phyloP scores from a whole-genome alignment of 2,113 vertebrate genomes.

The Antechinus stuartii region DNA sequence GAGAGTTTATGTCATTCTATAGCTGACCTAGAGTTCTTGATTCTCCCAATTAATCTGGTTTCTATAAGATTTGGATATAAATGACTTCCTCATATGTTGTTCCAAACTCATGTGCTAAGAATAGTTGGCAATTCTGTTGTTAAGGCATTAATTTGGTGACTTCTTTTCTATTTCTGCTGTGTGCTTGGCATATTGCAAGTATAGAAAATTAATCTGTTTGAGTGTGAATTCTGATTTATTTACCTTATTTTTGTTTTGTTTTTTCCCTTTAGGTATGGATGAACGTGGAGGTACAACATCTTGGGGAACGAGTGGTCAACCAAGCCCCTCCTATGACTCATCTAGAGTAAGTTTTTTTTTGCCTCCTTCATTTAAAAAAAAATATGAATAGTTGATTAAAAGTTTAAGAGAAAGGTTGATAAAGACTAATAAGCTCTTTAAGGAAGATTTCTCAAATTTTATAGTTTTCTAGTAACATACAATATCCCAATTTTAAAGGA shows the following conservation, averaged over 20 bases:
- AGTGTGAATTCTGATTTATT: slow-evolving; percentile 7
- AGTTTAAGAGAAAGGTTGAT: slow-evolving; percentile 16
- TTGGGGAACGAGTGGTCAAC: slow-evolving; percentile 94
- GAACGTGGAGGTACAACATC: slow-evolving; percentile 92
- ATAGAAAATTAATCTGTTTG: not conserved
- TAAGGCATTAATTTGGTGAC: not conserved
- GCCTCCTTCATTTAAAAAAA: not conserved
- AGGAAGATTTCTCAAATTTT: slow-evolving; percentile 25
- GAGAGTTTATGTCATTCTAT: not conserved
- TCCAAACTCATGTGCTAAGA: not conserved
- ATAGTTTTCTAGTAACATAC: slow-evolving; percentile 42
- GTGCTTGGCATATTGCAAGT: not conserved
- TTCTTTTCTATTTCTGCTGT: not conserved
- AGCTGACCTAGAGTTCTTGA: not conserved
- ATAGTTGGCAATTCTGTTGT: not conserved
- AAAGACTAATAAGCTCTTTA: slow-evolving; percentile 24
- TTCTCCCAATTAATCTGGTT: slow-evolving; percentile 33
- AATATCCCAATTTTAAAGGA: not conserved
- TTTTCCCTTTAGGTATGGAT: slow-evolving; percentile 92
- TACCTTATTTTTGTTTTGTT: slow-evolving; percentile 73
- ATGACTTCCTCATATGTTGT: not conserved
- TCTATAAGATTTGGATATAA: slow-evolving; percentile 17
- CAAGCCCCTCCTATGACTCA: slow-evolving; percentile 95
- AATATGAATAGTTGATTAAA: slow-evolving; percentile 18
- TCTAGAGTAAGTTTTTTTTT: slow-evolving; percentile 92